Base-by-base conservation (phyloP, 2,888 invertebrate genomes). In the Tholera decimalis region DNA sequence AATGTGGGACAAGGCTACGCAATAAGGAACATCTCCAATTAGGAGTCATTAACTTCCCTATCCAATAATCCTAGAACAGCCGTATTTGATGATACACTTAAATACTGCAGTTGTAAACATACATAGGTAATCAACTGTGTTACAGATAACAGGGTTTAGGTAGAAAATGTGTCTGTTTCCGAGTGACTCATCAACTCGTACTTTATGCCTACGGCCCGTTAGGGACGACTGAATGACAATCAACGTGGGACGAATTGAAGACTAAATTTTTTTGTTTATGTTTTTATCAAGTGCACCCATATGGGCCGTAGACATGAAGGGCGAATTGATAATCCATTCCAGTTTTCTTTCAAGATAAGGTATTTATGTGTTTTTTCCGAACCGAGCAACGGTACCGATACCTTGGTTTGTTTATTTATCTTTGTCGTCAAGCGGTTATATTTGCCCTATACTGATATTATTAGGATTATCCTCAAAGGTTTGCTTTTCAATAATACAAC, bases 271-370 rank as follows among this genome's bases (percentile, higher is more conserved):
- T n/a, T n/a, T n/a, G n/a, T n/a, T n/a, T n/a, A n/a, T n/a, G n/a
- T n/a, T n/a, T n/a, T n/a, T n/a, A n/a, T n/a, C n/a, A n/a, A n/a
- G n/a, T n/a, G n/a, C n/a, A n/a, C n/a, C n/a, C n/a, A n/a, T n/a
- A n/a, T n/a, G n/a, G n/a, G n/a, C n/a, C n/a, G n/a, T n/a, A n/a
- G n/a, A n/a, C n/a, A n/a, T n/a, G n/a, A n/a, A n/a, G n/a, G n/a
- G n/a, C n/a, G n/a, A n/a, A n/a, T n/a, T n/a, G n/a, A n/a, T n/a
- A n/a, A n/a, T n/a, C n/a, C n/a, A n/a, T n/a, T n/a, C n/a, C 3
- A 18, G 35, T 18, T 50, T 65, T n/a, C 22, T 50, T 37, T 37
- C 63, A 28, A 63, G 46, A 37, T 11, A 11, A 37, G n/a, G n/a
- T n/a, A n/a, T 13, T 28, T 46, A 46, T 37, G 18, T 30, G 5